These are phyloP conservation scores for Umimayanthus kanabou DNA, from an alignment of 92 coral and sea anemone genomes.

Conservation along the genomic window DNA sequence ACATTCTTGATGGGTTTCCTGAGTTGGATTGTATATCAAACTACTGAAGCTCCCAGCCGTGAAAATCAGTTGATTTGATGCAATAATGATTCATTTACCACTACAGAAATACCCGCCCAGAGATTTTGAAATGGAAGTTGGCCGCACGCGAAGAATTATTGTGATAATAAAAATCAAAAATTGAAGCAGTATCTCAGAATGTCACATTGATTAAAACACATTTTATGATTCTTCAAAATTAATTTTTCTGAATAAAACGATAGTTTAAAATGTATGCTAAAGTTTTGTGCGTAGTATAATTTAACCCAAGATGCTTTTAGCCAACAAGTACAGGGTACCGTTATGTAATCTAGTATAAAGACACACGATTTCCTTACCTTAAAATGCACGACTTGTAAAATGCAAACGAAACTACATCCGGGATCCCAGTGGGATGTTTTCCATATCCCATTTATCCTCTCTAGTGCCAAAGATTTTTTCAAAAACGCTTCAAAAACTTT, in stretches of 20 bases:
- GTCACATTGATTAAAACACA: neutral
- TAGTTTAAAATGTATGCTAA: too few relatives aligned
- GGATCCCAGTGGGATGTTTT: too few relatives aligned
- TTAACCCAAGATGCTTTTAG: too few relatives aligned
- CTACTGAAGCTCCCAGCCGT: neutral
- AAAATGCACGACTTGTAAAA: too few relatives aligned
- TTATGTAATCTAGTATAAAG: too few relatives aligned
- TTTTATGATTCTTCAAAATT: neutral
- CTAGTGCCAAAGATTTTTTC: too few relatives aligned
- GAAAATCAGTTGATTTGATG: neutral
- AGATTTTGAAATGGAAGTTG: constrained; percentile 2
- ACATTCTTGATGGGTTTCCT: neutral
- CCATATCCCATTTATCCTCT: too few relatives aligned
- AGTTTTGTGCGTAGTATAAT: neutral
- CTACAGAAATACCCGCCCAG: neutral
- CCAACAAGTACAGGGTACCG: too few relatives aligned
- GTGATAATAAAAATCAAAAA: neutral
- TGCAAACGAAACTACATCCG: too few relatives aligned
- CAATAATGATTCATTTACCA: constrained; percentile 4
- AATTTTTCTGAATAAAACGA: neutral
- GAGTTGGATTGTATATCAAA: neutral
- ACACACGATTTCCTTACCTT: too few relatives aligned
- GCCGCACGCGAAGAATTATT: neutral
- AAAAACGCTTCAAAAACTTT: too few relatives aligned
- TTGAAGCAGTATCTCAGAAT: neutral